phyloP scores from a whole-genome alignment of 1,140 invertebrate genomes.

The Sitophilus oryzae region DNA sequence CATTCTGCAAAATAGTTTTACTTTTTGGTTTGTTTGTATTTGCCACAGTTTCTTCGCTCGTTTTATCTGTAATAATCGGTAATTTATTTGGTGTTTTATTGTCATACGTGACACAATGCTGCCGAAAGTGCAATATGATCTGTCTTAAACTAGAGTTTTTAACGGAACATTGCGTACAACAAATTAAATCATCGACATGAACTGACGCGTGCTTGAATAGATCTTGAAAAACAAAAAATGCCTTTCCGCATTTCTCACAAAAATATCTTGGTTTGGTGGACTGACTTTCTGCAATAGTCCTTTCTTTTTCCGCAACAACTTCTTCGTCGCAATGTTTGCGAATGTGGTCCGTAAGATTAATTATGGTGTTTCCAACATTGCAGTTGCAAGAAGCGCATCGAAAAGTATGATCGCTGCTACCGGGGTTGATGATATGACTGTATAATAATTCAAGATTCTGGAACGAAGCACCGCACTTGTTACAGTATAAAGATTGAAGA shows the following conservation, averaged over 20 bases:
- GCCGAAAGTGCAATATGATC: not conserved
- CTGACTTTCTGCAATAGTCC: no score
- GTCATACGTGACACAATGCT: not conserved
- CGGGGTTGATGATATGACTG: no score
- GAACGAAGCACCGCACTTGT: no score
- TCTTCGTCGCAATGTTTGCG: slow-evolving; percentile 2
- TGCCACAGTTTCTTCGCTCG: no score
- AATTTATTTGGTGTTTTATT: no score
- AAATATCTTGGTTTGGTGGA: not conserved
- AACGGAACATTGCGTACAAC: not conserved
- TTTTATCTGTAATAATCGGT: not conserved
- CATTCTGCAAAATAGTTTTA: no score
- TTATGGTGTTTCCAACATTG: no score
- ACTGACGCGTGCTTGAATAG: not conserved
- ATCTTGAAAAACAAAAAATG: not conserved
- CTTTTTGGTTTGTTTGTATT: not conserved
- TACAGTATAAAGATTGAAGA: no score
- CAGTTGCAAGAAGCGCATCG: no score
- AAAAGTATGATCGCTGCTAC: no score
- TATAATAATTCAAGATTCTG: no score
- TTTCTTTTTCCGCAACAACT: not conserved
- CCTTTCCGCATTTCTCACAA: not conserved
- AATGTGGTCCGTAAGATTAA: no score
- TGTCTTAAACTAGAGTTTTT: not conserved
- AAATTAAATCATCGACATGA: not conserved